These are phyloP conservation scores for Macropus fuliginosus DNA, from an alignment of 2,797 vertebrate species.

Conservation along the genomic window DNA sequence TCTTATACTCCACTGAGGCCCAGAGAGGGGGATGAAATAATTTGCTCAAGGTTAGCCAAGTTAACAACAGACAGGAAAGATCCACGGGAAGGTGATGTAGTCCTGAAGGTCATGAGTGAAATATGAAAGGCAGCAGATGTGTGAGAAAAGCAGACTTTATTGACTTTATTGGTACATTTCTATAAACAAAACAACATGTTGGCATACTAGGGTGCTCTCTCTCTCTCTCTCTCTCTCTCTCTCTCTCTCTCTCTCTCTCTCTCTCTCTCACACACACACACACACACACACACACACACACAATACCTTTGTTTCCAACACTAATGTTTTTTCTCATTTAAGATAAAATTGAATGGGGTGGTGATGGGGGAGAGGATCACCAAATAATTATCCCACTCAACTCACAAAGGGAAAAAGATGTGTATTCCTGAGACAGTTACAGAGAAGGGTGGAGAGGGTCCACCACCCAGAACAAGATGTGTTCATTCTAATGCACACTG, in stretches of 20 bases:
- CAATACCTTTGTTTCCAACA: constrained; percentile 20
- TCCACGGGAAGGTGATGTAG: not conserved
- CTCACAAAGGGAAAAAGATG: constrained; percentile 19
- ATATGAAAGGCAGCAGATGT: not conserved
- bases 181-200: not conserved
- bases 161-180: constrained; percentile 60
- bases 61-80: not conserved
- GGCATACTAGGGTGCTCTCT: not conserved
- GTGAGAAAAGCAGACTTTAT: constrained; percentile 72
- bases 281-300: not conserved
- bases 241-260: no score
- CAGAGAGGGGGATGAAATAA: not conserved
- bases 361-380: not conserved
- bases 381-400: not conserved
- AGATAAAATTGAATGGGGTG: constrained; percentile 47
- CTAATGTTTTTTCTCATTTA: constrained; percentile 31
- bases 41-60: not conserved
- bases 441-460: not conserved
- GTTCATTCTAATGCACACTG: not conserved
- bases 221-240: no score
- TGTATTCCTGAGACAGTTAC: not conserved
- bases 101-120: not conserved
- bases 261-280: not conserved
- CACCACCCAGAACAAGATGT: not conserved
- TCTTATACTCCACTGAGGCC: not conserved